Evolutionary conservation across 2,113 vertebrate species (phyloP).

Genomic region (Crocuta crocuta): DNA sequence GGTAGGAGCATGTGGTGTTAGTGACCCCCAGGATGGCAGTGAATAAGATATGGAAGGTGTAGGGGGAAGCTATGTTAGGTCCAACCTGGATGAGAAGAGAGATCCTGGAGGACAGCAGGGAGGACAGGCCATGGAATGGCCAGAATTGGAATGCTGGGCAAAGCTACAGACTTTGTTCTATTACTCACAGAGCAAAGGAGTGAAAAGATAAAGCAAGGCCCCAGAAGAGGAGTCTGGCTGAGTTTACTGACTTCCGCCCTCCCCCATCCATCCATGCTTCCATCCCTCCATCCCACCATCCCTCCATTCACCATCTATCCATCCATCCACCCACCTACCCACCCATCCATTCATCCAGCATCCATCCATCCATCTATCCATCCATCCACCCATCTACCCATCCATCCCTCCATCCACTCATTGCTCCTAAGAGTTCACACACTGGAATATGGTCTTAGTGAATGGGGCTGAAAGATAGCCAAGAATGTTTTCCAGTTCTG

Average conservation of each 20-base stretch:
- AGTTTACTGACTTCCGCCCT: neutral
- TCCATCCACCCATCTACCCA: neutral
- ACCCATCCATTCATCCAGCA: neutral
- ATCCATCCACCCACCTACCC: neutral
- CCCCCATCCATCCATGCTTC: neutral
- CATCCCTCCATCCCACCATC: no score
- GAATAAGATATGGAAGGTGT: neutral
- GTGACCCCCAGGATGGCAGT: neutral
- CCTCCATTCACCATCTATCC: neutral
- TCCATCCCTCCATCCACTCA: neutral
- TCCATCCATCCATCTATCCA: neutral
- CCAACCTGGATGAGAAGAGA: neutral
- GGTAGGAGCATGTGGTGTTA: accelerated
- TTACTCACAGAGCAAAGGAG: neutral
- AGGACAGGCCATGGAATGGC: neutral
- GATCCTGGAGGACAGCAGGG: neutral
- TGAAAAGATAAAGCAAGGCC: neutral
- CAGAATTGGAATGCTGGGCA: neutral
- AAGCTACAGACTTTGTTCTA: neutral
- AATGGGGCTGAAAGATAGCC: neutral
- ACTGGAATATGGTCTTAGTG: neutral
- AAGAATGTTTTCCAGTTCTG: neutral
- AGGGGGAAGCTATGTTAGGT: neutral
- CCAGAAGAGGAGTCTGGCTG: neutral
- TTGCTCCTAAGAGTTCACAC: no score